Base-by-base conservation (phyloP, 1,140 invertebrate species). In the Cephus cinctus region DNA sequence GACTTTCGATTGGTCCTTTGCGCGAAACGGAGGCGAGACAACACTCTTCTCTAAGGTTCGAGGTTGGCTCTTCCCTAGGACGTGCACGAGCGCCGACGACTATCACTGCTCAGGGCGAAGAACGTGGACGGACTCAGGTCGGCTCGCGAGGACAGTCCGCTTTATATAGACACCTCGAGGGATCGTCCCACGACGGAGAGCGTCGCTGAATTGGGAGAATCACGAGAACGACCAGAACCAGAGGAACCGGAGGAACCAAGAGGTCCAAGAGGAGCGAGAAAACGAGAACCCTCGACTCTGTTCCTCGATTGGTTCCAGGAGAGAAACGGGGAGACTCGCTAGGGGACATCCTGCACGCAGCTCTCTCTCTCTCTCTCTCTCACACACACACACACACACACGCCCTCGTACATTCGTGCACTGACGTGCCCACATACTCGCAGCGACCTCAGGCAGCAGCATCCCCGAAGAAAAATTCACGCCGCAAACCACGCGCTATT, bases 81-180 rank as follows among this genome's bases (percentile, higher is more conserved):
- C n/a, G n/a, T n/a, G n/a, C n/a, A n/a, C n/a, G n/a, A n/a, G n/a
- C n/a, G n/a, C n/a, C n/a, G n/a, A n/a, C n/a, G n/a, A n/a, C n/a
- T n/a, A n/a, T n/a, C n/a, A n/a, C n/a, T n/a, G n/a, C n/a, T n/a
- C n/a, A n/a, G n/a, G n/a, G n/a, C n/a, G n/a, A n/a, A 23, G 18
- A 41, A 12, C 21, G 41, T 52, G 50, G 53, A n/a, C 50, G 42
- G 47, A 63, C 63, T 66, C 59, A 45, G 52, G 58, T 55, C 50
- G 43, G 38, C 40, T 56, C 47, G 46, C 48, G 43, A 52, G 50
- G 58, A 57, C 59, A 50, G 53, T 58, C 50, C 50, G 63, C 63
- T 74, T 76, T 76, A 76, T 75, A 76, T 76, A 76, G 67, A 68
- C 58, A 49, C 52, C 54, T 56, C 50, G 62, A 57, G 63, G n/a